A percentile compares a stretch with the other conserved stretches of the same genome.
phyloP scores from a whole-genome alignment of 2,888 invertebrate genomes.

The Agriopis leucophaearia region DNA sequence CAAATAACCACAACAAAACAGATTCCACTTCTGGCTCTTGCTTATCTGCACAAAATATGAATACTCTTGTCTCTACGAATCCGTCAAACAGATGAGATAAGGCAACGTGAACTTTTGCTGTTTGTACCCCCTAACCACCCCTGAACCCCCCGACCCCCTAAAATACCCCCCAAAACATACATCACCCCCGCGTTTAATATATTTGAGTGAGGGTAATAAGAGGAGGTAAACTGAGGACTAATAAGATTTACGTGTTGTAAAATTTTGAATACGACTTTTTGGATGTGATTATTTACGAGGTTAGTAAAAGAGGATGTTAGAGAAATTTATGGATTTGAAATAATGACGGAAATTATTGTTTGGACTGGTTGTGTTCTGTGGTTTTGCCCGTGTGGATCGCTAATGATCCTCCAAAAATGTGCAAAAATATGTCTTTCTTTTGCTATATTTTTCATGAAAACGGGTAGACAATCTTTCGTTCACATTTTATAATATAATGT shows the following conservation, averaged over 20 bases:
- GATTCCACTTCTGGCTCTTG: constrained; percentile 52
- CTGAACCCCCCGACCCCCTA: constrained; percentile 41
- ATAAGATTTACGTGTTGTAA: constrained; percentile 37
- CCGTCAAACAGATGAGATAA: constrained; percentile 85
- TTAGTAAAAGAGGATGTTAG: constrained; percentile 16
- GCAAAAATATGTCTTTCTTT: no score
- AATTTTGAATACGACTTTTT: constrained; percentile 29
- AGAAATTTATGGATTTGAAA: constrained; percentile 2
- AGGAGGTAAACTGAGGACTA: constrained; percentile 26
- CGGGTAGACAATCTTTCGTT: no score
- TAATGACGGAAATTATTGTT: constrained; percentile 3
- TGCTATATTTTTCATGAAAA: background rate
- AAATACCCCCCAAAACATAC: constrained; percentile 42
- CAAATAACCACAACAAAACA: constrained; percentile 19
- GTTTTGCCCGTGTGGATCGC: background rate
- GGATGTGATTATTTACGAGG: constrained; percentile 19
- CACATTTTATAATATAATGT: no score
- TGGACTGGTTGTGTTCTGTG: background rate
- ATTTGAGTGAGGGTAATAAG: constrained; percentile 52
- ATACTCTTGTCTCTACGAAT: constrained; percentile 81
- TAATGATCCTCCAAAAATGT: background rate
- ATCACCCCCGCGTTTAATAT: constrained; percentile 52
- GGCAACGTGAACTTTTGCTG: constrained; percentile 83
- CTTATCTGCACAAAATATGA: constrained; percentile 77
- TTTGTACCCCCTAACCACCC: constrained; percentile 52